Base-by-base conservation (phyloP, 2,797 vertebrate species). In the Darevskia nairensis region DNA sequence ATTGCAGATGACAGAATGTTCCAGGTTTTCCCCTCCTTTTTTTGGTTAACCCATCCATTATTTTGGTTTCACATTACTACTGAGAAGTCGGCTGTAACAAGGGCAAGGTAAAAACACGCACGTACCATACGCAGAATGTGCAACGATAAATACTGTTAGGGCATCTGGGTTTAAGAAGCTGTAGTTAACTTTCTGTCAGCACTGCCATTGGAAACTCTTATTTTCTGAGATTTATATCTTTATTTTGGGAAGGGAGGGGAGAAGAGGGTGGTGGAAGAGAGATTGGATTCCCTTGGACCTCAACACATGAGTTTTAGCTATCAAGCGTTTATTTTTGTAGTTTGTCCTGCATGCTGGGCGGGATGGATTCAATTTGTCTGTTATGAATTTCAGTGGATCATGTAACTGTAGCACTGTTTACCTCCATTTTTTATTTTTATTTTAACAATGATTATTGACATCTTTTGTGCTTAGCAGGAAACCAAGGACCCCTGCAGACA, bases 31-130 rank as follows among this genome's bases (percentile, higher is more conserved):
- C 1, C 3, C 13, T 25, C 17, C 5, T 15, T 15, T 50, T 21
- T 75, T 84, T 59, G 6, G 78, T 71, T 84, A 94, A 87, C 74
- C 80, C 90, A 93, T 91, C 92, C 64, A 88, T 92, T 94, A 90
- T 94, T 95, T 94, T 89, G 76, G 86, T 95, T 95, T 95, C 94
- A 95, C 91, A 90, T 95, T 92, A 94, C 94, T 94, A 94, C 91
- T 86, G 81, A 95, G 94, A 94, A 95, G 79, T 92, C 93, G 92
- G 90, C 92, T 95, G 94, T 94, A 94, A 93, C 89, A 81, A 76
- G 85, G 84, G 82, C 89, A 89, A 91, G 89, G 91, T 85, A 94
- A 81, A 61, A 3, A 91, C 23, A 81, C 68, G 78, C 87, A 83
- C 91, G 95, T 91, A 92, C 88, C 93, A 92, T 0, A 79, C 83